Conservation (phyloP, 1,140 invertebrate genomes). For the Bombus fervidus region DNA sequence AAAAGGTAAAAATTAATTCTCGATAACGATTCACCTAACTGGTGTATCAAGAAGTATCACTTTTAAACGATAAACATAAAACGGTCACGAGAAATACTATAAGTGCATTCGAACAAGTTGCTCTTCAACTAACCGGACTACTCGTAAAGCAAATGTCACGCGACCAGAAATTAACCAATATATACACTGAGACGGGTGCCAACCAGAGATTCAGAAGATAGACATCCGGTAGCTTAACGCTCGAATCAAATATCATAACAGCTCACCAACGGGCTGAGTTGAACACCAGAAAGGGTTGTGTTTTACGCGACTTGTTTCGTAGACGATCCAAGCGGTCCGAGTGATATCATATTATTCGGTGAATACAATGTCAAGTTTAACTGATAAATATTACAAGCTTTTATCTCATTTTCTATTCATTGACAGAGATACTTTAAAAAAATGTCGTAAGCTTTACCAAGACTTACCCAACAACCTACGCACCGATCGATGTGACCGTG, state of each 20-base stretch:
- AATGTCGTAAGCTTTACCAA: not conserved
- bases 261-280: no score
- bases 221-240: slow-evolving; percentile 32
- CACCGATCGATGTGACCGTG: not conserved
- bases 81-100: not conserved
- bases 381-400: no score
- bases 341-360: no score
- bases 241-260: slow-evolving; percentile 26
- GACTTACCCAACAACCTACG: not conserved
- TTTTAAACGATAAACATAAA: not conserved
- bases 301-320: not conserved
- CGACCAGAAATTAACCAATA: slow-evolving; percentile 17
- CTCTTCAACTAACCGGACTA: slow-evolving; percentile 17
- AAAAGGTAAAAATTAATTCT: not conserved
- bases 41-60: not conserved
- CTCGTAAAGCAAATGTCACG: slow-evolving; percentile 17
- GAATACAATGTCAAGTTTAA: no score
- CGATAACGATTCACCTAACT: not conserved
- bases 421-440: not conserved
- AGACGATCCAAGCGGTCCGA: no score
- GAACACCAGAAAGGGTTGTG: not conserved
- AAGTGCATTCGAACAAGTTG: slow-evolving; percentile 22
- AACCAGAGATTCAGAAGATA: not conserved
- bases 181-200: not conserved
- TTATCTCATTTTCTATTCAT: not conserved